Percentiles rank a stretch among this genome's conserved stretches.
Conservation (phyloP, 1,140 invertebrate species). For the Drosophila orena region DNA sequence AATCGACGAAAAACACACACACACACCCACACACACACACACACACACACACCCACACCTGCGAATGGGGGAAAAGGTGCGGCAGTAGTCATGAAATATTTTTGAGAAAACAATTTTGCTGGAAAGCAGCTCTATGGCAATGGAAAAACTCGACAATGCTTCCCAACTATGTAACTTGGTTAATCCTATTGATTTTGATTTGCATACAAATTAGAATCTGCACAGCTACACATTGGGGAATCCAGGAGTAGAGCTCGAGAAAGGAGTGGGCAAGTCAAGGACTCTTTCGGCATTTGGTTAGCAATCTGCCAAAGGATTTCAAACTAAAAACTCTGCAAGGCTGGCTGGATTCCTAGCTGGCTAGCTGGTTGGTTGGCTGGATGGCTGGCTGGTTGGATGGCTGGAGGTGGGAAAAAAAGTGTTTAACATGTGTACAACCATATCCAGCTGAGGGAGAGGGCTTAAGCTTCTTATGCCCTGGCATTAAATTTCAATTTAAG, state of each 20-base stretch:
- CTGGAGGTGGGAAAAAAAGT: constrained; percentile 63
- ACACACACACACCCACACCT: not conserved
- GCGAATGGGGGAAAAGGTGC: not conserved
- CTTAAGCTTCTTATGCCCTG: constrained; percentile 54
- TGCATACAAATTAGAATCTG: constrained; percentile 81
- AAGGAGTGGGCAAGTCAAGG: not conserved
- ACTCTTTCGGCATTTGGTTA: constrained; percentile 30
- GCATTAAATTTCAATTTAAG: constrained; percentile 83
- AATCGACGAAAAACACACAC: constrained; percentile 16
- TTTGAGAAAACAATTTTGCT: constrained; percentile 74
- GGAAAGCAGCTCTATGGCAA: constrained; percentile 35
- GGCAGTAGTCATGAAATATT: constrained; percentile 59
- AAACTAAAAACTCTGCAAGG: constrained; percentile 52
- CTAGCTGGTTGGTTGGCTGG: not conserved
- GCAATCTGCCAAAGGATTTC: constrained; percentile 71
- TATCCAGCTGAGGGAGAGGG: constrained; percentile 48
- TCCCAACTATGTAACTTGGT: constrained; percentile 69
- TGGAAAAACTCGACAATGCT: constrained; percentile 46
- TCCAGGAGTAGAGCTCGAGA: not conserved
- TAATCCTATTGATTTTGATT: constrained; percentile 83
- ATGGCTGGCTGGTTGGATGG: not conserved
- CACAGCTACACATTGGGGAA: constrained; percentile 20
- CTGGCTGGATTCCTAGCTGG: not conserved
- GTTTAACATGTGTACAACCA: constrained; percentile 75
- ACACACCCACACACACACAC: not conserved